Base-by-base conservation (phyloP, 2,797 vertebrate genomes). In the Enteromius fasciolatus region DNA sequence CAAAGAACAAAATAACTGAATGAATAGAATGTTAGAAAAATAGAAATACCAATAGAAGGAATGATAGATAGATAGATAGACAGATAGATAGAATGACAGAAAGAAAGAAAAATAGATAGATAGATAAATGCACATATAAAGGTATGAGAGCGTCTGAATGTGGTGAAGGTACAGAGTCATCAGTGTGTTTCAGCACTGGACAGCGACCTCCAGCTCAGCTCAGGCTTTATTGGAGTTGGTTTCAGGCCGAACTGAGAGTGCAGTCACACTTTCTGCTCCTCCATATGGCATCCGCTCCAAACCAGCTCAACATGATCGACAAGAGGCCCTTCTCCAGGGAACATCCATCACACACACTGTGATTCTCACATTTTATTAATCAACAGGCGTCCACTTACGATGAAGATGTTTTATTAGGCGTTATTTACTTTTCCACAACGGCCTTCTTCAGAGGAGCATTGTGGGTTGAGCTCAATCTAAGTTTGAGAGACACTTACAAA, bases 151-250 rank as follows among this genome's bases (percentile, higher is more conserved):
- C 41, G 8, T 1, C 9, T 25, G n/a, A 46, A 46, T 4, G 12
- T 46, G 12, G 3, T 23, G 23, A 48, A 10, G 46, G 15, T 31
- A 6, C 41, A 70, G 11, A 57, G 17, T 72, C 46, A 59, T 17
- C 2, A 36, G 54, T 10, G 2, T 1, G 23, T 39, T 77, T 81
- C 81, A 83, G 78, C 57, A 81, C 74, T 73, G 85, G 82, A 86
- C 78, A 86, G 77, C 46, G 5, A 28, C 72, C 39, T 46, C 54
- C 14, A 36, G 39, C 18, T 23, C 9, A 59, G 39, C 18, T 23
- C 9, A 41, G 59, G 33, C 46, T 33, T 54, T 61, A n/a, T 1
- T 46, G 20, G n/a, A 54, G 41, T 48, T 63, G 73, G 12, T 48
- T 44, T 25, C 54, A 33, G 18, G 3, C 25, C 4, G 1, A 48